These are phyloP conservation scores for Galleria mellonella DNA, from an alignment of 1,140 invertebrate species.

Conservation along the genomic window DNA sequence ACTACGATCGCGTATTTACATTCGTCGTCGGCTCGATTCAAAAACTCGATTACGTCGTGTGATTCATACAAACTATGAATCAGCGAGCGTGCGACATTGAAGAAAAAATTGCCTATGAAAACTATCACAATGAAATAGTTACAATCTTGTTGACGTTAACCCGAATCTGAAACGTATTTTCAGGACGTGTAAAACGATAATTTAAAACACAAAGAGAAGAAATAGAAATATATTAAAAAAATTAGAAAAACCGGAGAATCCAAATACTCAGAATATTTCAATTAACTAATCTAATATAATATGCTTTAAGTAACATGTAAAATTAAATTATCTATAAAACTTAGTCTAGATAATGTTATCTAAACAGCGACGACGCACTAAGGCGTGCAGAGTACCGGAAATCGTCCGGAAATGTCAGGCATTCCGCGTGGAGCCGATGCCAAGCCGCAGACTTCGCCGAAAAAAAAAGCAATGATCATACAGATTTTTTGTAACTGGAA, in stretches of 20 bases:
- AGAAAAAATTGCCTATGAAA: slow-evolving; percentile 21
- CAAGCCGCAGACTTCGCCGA: slow-evolving; percentile 48
- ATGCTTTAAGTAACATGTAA: no score
- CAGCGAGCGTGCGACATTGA: slow-evolving; percentile 43
- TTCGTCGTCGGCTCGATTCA: slow-evolving; percentile 60
- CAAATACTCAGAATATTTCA: no score
- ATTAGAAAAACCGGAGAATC: not conserved
- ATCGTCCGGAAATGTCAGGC: slow-evolving; percentile 68
- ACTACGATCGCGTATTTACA: slow-evolving; percentile 62
- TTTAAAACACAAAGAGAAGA: no score
- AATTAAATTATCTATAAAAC: no score
- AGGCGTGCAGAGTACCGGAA: slow-evolving; percentile 49
- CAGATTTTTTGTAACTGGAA: slow-evolving; percentile 18
- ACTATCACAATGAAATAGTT: no score
- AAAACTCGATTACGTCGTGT: slow-evolving; percentile 65
- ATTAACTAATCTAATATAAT: no score
- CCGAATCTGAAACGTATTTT: no score
- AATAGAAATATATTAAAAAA: no score
- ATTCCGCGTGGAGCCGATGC: slow-evolving; percentile 59
- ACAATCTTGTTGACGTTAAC: no score
- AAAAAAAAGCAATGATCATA: slow-evolving; percentile 25
- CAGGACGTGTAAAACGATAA: no score
- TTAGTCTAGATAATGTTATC: slow-evolving; percentile 30
- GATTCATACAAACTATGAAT: slow-evolving; percentile 66
- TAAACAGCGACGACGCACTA: slow-evolving; percentile 29